Percentiles rank a stretch among this genome's conserved stretches.
phyloP scores from a whole-genome alignment of 2,797 vertebrate species.

The Platyrinchus mystaceus region DNA sequence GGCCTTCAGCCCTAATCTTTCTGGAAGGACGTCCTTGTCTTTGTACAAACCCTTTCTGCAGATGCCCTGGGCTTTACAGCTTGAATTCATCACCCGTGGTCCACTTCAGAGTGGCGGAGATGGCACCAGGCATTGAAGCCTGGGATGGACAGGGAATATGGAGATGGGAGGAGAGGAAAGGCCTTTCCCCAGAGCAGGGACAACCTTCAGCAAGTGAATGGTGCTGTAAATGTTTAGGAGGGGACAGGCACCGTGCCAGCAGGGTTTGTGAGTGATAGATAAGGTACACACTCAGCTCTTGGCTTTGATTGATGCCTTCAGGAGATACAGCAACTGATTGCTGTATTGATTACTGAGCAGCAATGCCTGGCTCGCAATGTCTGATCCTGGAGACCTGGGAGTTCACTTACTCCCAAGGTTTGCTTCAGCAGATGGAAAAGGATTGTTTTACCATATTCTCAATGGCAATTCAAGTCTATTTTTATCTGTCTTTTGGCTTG shows the following conservation, averaged over 20 bases:
- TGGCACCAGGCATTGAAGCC: not conserved
- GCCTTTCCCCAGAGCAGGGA: not conserved
- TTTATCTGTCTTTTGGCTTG: slow-evolving; percentile 74
- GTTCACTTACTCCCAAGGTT: slow-evolving; percentile 66
- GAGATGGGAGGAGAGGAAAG: not conserved
- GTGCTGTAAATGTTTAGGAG: slow-evolving; percentile 12
- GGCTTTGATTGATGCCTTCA: slow-evolving; percentile 48
- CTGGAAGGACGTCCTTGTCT: not conserved
- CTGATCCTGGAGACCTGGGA: slow-evolving; percentile 60
- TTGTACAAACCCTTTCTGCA: not conserved
- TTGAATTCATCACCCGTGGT: not conserved
- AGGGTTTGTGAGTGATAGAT: not conserved
- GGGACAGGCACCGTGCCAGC: not conserved
- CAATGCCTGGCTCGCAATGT: slow-evolving; percentile 4
- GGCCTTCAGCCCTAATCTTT: not conserved
- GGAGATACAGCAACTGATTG: slow-evolving; percentile 27
- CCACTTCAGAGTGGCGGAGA: not conserved
- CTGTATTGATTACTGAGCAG: slow-evolving; percentile 66
- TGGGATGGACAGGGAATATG: fast-evolving
- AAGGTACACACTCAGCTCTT: not conserved
- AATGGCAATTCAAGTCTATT: slow-evolving; percentile 72
- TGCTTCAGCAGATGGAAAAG: slow-evolving; percentile 75
- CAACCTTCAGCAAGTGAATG: not conserved
- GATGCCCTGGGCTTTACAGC: not conserved
- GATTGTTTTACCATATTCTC: slow-evolving; percentile 74